Conservation (phyloP, 2,888 invertebrate species). For the Pemphredon lugubris region DNA sequence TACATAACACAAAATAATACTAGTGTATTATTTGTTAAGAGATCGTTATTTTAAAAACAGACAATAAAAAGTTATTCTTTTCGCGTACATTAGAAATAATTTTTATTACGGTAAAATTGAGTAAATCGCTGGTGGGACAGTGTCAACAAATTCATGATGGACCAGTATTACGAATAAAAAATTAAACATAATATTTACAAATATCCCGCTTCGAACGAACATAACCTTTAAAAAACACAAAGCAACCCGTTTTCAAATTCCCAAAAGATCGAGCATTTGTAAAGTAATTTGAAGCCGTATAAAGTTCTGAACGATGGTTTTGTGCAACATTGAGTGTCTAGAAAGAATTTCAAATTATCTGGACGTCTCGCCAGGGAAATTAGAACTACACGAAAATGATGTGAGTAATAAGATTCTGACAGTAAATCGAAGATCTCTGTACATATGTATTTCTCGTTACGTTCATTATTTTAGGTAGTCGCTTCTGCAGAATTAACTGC, state of each 20-base stretch:
- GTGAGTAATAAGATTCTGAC: slow-evolving; percentile 66
- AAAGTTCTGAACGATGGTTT: slow-evolving; percentile 67
- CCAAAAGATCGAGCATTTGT: too few species aligned
- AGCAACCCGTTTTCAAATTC: not conserved
- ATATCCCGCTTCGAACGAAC: not conserved
- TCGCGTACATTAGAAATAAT: too few species aligned
- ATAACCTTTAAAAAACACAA: slow-evolving; percentile 38
- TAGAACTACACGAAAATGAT: slow-evolving; percentile 71
- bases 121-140: too few species aligned
- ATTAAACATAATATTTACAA: too few species aligned
- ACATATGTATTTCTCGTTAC: too few species aligned
- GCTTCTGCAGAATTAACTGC: slow-evolving; percentile 60
- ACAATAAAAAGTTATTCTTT: too few species aligned
- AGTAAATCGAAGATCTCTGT: too few species aligned
- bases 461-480: slow-evolving; percentile 63
- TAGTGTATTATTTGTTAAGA: too few species aligned
- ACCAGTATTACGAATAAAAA: too few species aligned
- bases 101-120: too few species aligned
- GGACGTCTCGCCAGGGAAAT: slow-evolving; percentile 66
- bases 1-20: not conserved
- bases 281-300: not conserved
- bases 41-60: too few species aligned
- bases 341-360: slow-evolving; percentile 74
- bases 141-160: too few species aligned
- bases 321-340: slow-evolving; percentile 75